Base-by-base conservation (phyloP, 2,797 vertebrate genomes). In the Mastacembelus armatus region DNA sequence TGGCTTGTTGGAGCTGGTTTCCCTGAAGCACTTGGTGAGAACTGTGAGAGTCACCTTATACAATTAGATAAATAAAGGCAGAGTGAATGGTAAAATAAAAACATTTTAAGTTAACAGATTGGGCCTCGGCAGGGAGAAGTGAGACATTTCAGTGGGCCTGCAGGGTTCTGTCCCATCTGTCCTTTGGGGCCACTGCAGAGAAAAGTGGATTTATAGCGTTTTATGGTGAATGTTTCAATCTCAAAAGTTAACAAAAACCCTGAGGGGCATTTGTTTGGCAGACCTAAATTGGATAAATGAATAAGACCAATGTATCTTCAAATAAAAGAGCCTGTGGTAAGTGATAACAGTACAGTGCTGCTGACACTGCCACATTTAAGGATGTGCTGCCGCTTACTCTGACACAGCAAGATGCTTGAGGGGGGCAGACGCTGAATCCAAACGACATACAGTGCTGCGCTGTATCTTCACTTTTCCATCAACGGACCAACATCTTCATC, bases 301-400 rank as follows among this genome's bases (percentile, higher is more conserved):
- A 48, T 2, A 15, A 30, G 12, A 47, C 9, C 39, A 45, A 49
- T 5, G 18, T 18, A 15, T 44, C 22, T 22, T 64, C 35, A 40
- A 21, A 65, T 7, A 29, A 40, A 55, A 35, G 33, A 16, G 30
- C 49, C 11, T 18, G 36, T 36, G 39, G 26, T 50, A 66, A 55
- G 45, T 1, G 65, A 63, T 43, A 47, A 32, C 61, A 35, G 47
- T 52, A 0, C 5, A 1, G 18, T 40, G 71, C 11, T 47, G 59
- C 59, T 45, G 74, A 80, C 59, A 2, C 48, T 4, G 52, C 15
- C 27, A 50, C 52, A 30, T 78, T 55, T 8, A 24, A 40, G 42
- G 32, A 49, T 2, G 18, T 12, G 27, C 59, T 39, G 71, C 36
- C 11, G 8, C 26, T 39, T 14, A 39, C 21, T 55, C 12, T 32